These are phyloP conservation scores for Drosophila demipolita DNA, from an alignment of 2,888 invertebrate species.

Conservation along the genomic window DNA sequence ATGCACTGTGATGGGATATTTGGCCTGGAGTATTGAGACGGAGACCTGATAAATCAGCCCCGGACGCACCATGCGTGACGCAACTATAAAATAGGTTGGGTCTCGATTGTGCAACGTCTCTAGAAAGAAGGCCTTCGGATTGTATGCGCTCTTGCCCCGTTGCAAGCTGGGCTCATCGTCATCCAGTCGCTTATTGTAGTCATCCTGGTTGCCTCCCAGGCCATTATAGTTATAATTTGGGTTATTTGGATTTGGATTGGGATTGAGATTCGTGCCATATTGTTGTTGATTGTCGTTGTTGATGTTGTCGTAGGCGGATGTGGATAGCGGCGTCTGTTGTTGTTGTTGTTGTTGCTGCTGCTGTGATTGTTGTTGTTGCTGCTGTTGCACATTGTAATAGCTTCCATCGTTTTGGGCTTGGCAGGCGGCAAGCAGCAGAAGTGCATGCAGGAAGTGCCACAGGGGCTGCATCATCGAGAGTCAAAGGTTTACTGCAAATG, in stretches of 20 bases:
- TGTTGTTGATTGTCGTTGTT: constrained; percentile 32
- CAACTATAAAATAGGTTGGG: constrained; percentile 94
- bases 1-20: constrained; percentile 92
- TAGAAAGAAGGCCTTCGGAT: constrained; percentile 74
- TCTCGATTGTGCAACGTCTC: constrained; percentile 81
- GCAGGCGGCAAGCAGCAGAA: constrained; percentile 53
- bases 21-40: constrained; percentile 92
- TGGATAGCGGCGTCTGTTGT: constrained; percentile 33
- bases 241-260: constrained; percentile 54
- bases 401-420: constrained; percentile 57
- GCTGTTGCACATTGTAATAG: constrained; percentile 61
- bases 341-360: constrained; percentile 42
- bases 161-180: constrained; percentile 70
- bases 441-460: constrained; percentile 66
- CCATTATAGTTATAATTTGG: constrained; percentile 69
- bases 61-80: constrained; percentile 95
- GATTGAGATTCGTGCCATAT: constrained; percentile 42
- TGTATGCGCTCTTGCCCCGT: constrained; percentile 81
- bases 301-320: constrained; percentile 48
- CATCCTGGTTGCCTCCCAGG: constrained; percentile 61
- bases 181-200: constrained; percentile 59
- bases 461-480: constrained; percentile 52
- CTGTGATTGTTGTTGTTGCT: constrained; percentile 39
- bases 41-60: constrained; percentile 95
- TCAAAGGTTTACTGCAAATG: constrained; percentile 30